Percentiles rank a stretch among this genome's conserved stretches.
phyloP scores from a whole-genome alignment of 2,797 vertebrate genomes.

The Australoheros facetus region DNA sequence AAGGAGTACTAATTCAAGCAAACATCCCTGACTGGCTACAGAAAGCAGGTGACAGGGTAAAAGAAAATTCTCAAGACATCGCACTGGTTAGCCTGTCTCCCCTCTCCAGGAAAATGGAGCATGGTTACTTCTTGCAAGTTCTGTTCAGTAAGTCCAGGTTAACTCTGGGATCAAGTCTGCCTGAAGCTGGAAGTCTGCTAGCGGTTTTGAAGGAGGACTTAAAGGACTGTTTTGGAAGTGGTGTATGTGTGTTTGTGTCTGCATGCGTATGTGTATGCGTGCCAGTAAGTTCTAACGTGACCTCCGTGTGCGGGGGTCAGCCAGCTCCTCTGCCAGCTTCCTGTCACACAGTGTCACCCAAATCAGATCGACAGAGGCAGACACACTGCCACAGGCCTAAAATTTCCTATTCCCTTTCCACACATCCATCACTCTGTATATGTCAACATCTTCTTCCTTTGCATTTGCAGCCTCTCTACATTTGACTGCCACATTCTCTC shows the following conservation, averaged over 20 bases:
- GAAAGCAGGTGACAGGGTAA: background rate
- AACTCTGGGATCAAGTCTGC: background rate
- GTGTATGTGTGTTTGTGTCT: background rate
- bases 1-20: background rate
- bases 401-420: slow-evolving; percentile 49
- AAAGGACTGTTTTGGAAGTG: slow-evolving; percentile 3
- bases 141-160: slow-evolving; percentile 2
- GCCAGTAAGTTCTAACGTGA: slow-evolving; percentile 42
- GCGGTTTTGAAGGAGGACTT: background rate
- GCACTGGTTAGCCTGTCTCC: background rate
- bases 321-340: slow-evolving; percentile 52
- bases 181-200: background rate
- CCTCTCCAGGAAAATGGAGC: background rate
- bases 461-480: slow-evolving; percentile 21
- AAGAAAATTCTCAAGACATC: too few species aligned
- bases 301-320: slow-evolving; percentile 31
- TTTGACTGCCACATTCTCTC: slow-evolving; percentile 31
- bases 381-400: slow-evolving; percentile 54
- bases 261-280: slow-evolving; percentile 4
- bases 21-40: background rate
- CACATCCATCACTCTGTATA: slow-evolving; percentile 51
- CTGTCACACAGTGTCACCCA: slow-evolving; percentile 62
- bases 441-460: slow-evolving; percentile 38
- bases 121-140: background rate
- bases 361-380: slow-evolving; percentile 69